A percentile compares a stretch with the other conserved stretches of the same genome.
These are phyloP conservation scores for Echinometra lucunter DNA, from an alignment of 53 echinoderm and acorn worm species.

Conservation along the genomic window DNA sequence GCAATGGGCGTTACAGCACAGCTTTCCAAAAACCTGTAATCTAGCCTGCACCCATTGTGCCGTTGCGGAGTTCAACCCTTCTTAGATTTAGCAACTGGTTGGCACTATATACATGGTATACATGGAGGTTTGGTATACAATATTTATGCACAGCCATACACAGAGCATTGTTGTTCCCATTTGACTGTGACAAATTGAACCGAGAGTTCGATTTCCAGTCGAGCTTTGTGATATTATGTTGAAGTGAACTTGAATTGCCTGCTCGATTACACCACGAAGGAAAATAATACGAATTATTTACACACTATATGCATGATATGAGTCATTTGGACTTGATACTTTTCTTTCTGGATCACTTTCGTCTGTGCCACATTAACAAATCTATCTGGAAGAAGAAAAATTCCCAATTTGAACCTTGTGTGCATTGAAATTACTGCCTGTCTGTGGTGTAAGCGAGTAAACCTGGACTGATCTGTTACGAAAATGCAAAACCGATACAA, in stretches of 20 bases:
- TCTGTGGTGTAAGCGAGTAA: neutral
- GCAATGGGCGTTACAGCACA: conserved; percentile 16
- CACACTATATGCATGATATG: too few species aligned
- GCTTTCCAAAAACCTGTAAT: neutral
- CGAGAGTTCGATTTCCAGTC: conserved; percentile 40
- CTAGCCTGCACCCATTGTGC: conserved; percentile 28
- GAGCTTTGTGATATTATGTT: conserved; percentile 3
- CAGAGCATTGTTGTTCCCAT: conserved; percentile 24
- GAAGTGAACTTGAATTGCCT: conserved; percentile 40
- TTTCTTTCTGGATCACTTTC: neutral
- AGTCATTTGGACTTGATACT: neutral
- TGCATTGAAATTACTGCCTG: neutral
- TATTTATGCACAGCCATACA: conserved; percentile 43
- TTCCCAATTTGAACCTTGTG: neutral
- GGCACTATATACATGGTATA: neutral
- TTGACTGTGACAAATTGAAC: conserved; percentile 57
- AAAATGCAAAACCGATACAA: neutral
- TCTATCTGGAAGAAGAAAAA: neutral
- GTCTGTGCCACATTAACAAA: neutral
- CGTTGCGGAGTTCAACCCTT: conserved; percentile 21
- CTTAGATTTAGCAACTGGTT: conserved; percentile 34
- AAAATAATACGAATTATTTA: neutral
- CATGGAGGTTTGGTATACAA: neutral
- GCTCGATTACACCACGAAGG: neutral
- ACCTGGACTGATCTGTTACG: neutral